Conservation (phyloP, 2,797 vertebrate species). For the Sebastolobus alascanus region DNA sequence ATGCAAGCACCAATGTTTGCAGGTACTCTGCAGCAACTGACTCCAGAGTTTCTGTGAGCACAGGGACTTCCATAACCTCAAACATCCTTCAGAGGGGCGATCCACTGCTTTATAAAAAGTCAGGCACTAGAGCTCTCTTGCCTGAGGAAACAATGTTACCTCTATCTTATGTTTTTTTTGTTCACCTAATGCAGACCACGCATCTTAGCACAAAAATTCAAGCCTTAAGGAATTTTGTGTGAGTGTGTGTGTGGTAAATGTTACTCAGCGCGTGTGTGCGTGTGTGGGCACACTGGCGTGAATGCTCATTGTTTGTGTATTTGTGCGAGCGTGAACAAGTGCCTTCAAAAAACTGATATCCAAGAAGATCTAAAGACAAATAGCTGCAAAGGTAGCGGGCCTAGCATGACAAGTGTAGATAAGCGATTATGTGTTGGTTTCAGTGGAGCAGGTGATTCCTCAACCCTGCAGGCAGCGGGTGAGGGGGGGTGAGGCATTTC, state of each 20-base stretch:
- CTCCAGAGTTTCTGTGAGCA: slow-evolving; percentile 3
- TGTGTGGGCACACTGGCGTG: not conserved
- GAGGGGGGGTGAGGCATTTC: slow-evolving; percentile 20
- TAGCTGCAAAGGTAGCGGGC: slow-evolving; percentile 52
- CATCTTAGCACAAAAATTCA: slow-evolving; percentile 22
- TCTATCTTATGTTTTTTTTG: slow-evolving; percentile 23
- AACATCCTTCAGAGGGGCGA: not conserved
- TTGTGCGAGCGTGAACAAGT: slow-evolving; percentile 22
- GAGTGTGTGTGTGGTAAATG: slow-evolving; percentile 10
- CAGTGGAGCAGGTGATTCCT: slow-evolving; percentile 72
- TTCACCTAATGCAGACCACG: not conserved
- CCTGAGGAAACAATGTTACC: slow-evolving; percentile 9
- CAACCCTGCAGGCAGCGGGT: slow-evolving; percentile 40
- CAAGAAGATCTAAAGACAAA: slow-evolving; percentile 68
- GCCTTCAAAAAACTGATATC: slow-evolving; percentile 45
- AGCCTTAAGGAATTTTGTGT: slow-evolving; percentile 25
- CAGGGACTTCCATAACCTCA: not conserved
- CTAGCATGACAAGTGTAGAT: slow-evolving; percentile 70
- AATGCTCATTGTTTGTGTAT: slow-evolving; percentile 9
- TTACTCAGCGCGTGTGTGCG: not conserved
- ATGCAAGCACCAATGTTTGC: not conserved
- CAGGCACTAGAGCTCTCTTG: not conserved
- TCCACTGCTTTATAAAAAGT: not conserved
- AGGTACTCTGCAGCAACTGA: not conserved
- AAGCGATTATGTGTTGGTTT: slow-evolving; percentile 78